Percentiles rank a stretch among this genome's conserved stretches.
Evolutionary conservation across 2,888 invertebrate genomes (phyloP).

Genomic region (Plebejus anna): DNA sequence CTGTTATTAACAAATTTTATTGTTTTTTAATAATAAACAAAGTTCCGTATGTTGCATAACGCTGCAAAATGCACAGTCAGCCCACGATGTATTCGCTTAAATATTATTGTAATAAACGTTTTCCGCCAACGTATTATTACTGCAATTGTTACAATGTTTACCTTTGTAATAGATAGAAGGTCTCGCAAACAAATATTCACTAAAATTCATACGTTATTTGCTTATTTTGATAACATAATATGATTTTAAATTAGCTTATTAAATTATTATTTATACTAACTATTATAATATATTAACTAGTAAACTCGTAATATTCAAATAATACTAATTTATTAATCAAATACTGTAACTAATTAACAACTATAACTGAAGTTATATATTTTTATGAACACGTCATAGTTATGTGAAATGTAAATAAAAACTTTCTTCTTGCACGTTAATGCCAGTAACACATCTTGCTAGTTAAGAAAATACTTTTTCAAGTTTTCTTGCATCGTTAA

Average conservation of each 20-base stretch:
- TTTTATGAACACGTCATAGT: not conserved
- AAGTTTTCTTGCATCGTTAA: not conserved
- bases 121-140: conserved; percentile 10
- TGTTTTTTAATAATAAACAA: too few species aligned
- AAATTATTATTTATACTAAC: not conserved
- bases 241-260: not conserved
- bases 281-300: not conserved
- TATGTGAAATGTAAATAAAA: not conserved
- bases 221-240: not conserved
- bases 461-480: not conserved
- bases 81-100: not conserved
- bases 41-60: too few species aligned
- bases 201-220: not conserved
- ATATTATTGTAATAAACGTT: conserved; percentile 13
- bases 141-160: conserved; percentile 17
- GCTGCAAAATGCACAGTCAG: too few species aligned
- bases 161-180: not conserved
- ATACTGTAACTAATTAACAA: not conserved
- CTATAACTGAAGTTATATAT: not conserved
- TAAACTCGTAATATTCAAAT: not conserved
- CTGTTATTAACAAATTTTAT: too few species aligned
- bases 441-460: not conserved
- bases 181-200: not conserved
- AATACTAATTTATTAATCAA: not conserved
- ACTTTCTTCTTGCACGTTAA: not conserved